phyloP scores from a whole-genome alignment of 2,888 invertebrate genomes.

The Dugesia japonica region DNA sequence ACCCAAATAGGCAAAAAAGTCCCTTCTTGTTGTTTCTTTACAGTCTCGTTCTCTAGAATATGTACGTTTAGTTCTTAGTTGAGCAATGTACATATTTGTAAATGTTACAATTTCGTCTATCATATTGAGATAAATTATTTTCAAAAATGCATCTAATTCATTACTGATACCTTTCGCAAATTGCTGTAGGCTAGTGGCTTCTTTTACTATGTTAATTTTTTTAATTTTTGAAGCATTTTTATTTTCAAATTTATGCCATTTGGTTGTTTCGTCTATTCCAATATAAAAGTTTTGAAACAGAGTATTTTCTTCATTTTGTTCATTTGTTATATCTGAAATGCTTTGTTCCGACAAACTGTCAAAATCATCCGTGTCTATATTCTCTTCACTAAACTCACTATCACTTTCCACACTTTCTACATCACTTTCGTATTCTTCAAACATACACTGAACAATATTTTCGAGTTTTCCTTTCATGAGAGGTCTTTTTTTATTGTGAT shows the following conservation, averaged over 20 bases:
- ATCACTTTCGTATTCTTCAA: not conserved
- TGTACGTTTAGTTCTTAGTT: not conserved
- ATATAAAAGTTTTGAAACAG: too few species aligned
- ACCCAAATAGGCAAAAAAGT: too few species aligned
- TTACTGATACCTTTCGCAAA: not conserved
- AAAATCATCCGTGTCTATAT: conserved; percentile 14
- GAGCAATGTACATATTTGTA: conserved; percentile 1
- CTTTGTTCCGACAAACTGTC: conserved; percentile 4
- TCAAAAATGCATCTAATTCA: conserved; percentile 20
- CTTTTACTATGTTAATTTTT: not conserved
- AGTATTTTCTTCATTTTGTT: not conserved
- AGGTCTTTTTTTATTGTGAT: not conserved
- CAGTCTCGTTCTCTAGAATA: too few species aligned
- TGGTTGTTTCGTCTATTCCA: too few species aligned
- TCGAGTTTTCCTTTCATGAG: not conserved
- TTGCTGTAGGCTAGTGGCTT: not conserved
- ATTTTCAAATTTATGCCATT: too few species aligned
- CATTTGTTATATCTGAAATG: too few species aligned
- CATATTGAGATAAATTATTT: not conserved
- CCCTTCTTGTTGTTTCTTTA: too few species aligned
- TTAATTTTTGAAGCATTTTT: too few species aligned
- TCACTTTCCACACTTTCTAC: not conserved
- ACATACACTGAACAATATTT: conserved; percentile 8
- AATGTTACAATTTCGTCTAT: conserved; percentile 7
- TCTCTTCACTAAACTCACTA: conserved; percentile 2